Evolutionary conservation across 2,888 invertebrate genomes (phyloP), one percentile per base, ranked within the genome.

Genomic region (Stenodera caucasica): DNA sequence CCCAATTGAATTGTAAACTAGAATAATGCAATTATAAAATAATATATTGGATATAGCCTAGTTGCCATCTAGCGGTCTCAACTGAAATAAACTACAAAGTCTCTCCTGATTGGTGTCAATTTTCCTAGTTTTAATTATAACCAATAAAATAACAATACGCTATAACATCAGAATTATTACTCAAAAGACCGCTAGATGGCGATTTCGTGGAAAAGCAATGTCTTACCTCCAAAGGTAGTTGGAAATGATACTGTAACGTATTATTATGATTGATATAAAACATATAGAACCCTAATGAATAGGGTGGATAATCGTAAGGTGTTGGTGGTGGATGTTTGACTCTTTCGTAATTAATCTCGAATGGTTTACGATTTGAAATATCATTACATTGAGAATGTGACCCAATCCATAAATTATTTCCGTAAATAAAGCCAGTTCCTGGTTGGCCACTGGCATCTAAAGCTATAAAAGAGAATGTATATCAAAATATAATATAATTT

Each of bases 351-450:
- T 70, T 70, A 1, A 82, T 59, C 29, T 72, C 64, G 6, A 81
- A 62, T 3, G 72, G 73, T 14, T 58, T 66, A 1, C 58, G 71
- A 50, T 79, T 77, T 0, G 65, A 63, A 0, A 82, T 73, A 1
- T 83, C 83, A 2, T 75, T 66, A 68, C 87, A 87, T 14, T 84
- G 83, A 37, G 77, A 77, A 40, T 78, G 79, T 21, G 82, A 82
- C 11, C 87, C 87, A 33, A 86, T 67, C 87, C 87, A 87, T 54
- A 82, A 83, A 74, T 85, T 87, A 63, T 86, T 84, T 0, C 86
- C 86, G 66, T 83, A 84, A 1, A 85, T 71, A 69, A 86, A 86
- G 2, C 85, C 85, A 0, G 84, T 70, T 1, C 78, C 80, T 3
- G 85, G 83, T 12, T 75, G 75, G 11, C 86, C 87, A 55, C 85